These are phyloP conservation scores for Tortrix viridana DNA, from an alignment of 2,888 invertebrate species.

Conservation along the genomic window DNA sequence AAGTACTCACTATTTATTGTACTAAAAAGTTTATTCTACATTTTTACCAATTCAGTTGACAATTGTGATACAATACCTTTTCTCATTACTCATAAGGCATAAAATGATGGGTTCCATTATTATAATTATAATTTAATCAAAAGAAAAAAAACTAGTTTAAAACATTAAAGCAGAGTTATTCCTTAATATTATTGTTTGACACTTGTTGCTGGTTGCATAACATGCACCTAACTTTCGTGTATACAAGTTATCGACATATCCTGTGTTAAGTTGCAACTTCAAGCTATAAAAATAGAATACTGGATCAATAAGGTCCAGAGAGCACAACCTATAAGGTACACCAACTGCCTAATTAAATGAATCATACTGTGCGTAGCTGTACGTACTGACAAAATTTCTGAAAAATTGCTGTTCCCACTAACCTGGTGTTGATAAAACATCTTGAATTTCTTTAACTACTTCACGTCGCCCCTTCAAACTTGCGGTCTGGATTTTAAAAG, in stretches of 20 bases:
- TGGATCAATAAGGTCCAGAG: constrained; percentile 31
- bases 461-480: constrained; percentile 88
- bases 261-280: constrained; percentile 24
- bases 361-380: not conserved
- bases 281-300: constrained; percentile 35
- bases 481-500: constrained; percentile 88
- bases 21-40: no score
- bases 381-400: no score
- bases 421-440: constrained; percentile 90
- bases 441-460: constrained; percentile 87
- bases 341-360: not conserved
- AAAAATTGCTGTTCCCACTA: constrained; percentile 45
- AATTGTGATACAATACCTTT: no score
- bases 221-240: not conserved
- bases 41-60: no score
- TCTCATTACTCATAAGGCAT: no score
- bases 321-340: constrained; percentile 31
- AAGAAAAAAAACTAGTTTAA: no score
- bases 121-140: no score
- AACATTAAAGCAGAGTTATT: not conserved
- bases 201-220: constrained; percentile 24
- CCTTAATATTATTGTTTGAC: not conserved
- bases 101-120: no score
- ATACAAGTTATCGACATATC: constrained; percentile 10
- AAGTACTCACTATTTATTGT: no score